Conservation (phyloP, 2,888 invertebrate genomes). For the Cephus runcator region DNA sequence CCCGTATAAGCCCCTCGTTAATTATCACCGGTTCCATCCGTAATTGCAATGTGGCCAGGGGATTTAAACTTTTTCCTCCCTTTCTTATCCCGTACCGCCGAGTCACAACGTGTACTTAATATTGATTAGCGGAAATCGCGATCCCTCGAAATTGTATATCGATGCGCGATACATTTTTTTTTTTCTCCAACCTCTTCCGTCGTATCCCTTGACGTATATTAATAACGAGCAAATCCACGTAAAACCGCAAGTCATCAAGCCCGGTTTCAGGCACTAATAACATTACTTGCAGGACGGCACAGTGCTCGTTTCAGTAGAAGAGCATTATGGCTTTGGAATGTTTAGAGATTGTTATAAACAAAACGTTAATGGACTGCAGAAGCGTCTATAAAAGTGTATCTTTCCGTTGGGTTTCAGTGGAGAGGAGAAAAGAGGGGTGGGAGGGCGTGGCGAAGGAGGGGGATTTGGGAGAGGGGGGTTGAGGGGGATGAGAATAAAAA, state of each 20-base stretch:
- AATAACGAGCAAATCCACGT: not conserved
- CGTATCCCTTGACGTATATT: not conserved
- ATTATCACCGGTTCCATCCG: not conserved
- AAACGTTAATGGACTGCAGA: slow-evolving; percentile 64
- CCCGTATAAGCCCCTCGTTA: not conserved
- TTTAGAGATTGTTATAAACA: slow-evolving; percentile 63
- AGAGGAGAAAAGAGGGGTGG: not conserved
- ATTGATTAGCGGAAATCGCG: not conserved
- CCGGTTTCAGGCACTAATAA: slow-evolving; percentile 30
- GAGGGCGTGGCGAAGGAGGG: not conserved
- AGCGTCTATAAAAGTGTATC: slow-evolving; percentile 51
- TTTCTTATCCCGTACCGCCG: not conserved
- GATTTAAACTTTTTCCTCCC: not conserved
- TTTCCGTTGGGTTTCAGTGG: slow-evolving; percentile 24
- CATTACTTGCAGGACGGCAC: slow-evolving; percentile 31
- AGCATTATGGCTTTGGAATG: slow-evolving; percentile 58
- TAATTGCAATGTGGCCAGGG: not conserved
- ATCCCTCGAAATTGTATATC: not conserved
- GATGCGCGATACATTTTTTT: not conserved
- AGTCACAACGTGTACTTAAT: not conserved
- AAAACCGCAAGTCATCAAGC: slow-evolving; percentile 40
- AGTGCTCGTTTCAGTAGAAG: slow-evolving; percentile 34
- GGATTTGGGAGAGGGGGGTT: not conserved
- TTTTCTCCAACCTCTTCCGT: not conserved
- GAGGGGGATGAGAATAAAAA: not conserved